Base-by-base conservation (phyloP, 2,888 invertebrate species). In the Cheilosia soror region DNA sequence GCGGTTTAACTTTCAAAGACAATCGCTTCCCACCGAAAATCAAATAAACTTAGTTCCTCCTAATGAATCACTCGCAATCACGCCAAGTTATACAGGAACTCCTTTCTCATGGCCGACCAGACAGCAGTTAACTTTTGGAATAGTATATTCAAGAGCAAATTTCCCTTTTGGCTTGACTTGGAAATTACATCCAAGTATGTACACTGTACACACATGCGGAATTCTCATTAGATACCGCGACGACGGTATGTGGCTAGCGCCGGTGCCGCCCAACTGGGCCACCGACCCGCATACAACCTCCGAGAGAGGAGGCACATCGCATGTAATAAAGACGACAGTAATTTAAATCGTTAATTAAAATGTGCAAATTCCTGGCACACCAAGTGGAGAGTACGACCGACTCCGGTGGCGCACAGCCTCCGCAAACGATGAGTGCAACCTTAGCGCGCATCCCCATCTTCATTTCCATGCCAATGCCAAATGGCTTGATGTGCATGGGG, bases 341-440 rank as follows among this genome's bases (percentile, higher is more conserved):
- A 88, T 88, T 88, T 83, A 85, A 88, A 88, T 83, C 87, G 87
- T 88, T 88, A 88, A 88, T 87, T 87, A 87, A 87, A 87, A 87
- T 87, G 81, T 87, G 85, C 86, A 86, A 83, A 82, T 82, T 82
- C 73, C 81, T 77, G 15, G 75, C 60, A 49, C 73, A 62, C 33
- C 55, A 51, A 76, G 58, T n/a, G 33, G 49, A 9, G 37, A 44
- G 44, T 6, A 13, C 44, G 44, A 47, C 15, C 20, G 40, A 62
- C 37, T 40, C 47, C 9, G 49, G 65, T 65, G 68, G 55, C 63
- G 31, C 44, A 72, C 83, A 75, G 65, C 75, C 69, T 58, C 72
- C 53, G 31, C 20, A 57, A 58, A 13, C 72, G 27, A 49, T 31
- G 55, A 40, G 37, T 62, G n/a, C 29, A 62, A 51, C 68, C 49